These are phyloP conservation scores for Lepus europaeus DNA, from an alignment of 2,113 vertebrate genomes.

Conservation along the genomic window DNA sequence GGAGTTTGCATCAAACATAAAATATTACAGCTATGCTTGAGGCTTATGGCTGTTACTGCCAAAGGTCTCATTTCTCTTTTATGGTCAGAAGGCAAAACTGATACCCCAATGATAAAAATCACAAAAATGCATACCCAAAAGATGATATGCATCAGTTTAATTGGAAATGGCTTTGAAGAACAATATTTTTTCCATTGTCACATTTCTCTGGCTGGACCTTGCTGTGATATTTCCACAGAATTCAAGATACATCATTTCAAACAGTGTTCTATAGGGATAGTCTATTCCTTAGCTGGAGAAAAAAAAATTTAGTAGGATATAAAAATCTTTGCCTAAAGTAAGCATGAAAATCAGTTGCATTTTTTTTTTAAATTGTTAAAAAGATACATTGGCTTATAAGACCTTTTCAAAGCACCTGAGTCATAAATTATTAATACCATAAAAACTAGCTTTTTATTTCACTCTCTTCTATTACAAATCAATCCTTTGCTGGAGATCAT, in stretches of 20 bases:
- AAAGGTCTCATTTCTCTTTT: background rate
- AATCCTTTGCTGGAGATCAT: slow-evolving; percentile 18
- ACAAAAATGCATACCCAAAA: slow-evolving; percentile 63
- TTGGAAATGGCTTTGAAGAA: slow-evolving; percentile 43
- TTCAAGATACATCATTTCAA: slow-evolving; percentile 37
- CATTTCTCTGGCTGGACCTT: slow-evolving; percentile 39
- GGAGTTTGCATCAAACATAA: slow-evolving; percentile 39
- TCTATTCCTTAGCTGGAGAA: slow-evolving; percentile 43
- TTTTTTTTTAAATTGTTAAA: slow-evolving; percentile 48
- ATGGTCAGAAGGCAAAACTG: slow-evolving; percentile 33
- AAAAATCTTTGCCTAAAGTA: slow-evolving; percentile 53
- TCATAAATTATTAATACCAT: slow-evolving; percentile 47
- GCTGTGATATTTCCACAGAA: slow-evolving; percentile 23
- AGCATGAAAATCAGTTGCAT: slow-evolving; percentile 43
- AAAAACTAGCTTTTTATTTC: slow-evolving; percentile 44
- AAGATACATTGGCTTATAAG: slow-evolving; percentile 42
- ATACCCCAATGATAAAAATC: slow-evolving; percentile 31
- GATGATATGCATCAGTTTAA: slow-evolving; percentile 44
- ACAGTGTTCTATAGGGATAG: slow-evolving; percentile 10
- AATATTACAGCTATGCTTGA: slow-evolving; percentile 35
- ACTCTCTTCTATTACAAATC: slow-evolving; percentile 1
- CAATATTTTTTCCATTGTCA: slow-evolving; percentile 42
- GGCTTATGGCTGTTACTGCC: background rate
- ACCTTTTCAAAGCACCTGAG: background rate
- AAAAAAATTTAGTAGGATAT: slow-evolving; percentile 58